Base-by-base conservation (phyloP, 2,888 invertebrate genomes). In the Aethes cnicana region DNA sequence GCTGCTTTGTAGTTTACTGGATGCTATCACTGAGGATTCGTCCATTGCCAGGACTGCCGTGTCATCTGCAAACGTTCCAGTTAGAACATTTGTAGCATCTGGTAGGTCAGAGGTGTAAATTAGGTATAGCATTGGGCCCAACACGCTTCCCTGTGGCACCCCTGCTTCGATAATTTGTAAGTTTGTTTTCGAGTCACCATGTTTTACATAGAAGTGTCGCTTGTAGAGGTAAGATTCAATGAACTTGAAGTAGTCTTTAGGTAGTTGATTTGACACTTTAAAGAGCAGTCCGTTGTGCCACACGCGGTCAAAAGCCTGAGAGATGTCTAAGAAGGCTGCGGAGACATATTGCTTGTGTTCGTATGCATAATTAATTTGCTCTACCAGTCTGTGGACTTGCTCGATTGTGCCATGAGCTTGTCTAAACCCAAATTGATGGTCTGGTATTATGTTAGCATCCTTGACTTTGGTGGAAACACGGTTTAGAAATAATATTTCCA, bases 111-210 rank as follows among this genome's bases (percentile, higher is more conserved):
- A 39, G 5, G 52, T 57, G 36, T 18, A 58, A 0, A 59, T 17
- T 1, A 53, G 14, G 32, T 57, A 58, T 1, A 59, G 16, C 7
- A 37, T 17, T 3, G 59, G 57, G 0, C 58, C 57, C 16, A 60
- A 9, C 3, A 60, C 32, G 5, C 47, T 56, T n/a, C 58, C 59
- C 21, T 61, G 62, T 0, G 55, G 57, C 0, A 61, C 59, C 7
- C 54, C 56, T 7, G 55, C 46, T n/a, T 39, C 20, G 2, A 57
- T 59, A 1, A 43, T 32, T 3, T 28, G 28, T 4, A 28, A 12
- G n/a, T n/a, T n/a, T n/a, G n/a, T n/a, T n/a, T n/a, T n/a, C n/a
- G n/a, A n/a, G n/a, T n/a, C n/a, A n/a, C 50, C 35, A 4, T 37
- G 30, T 20, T 30, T 47, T 2, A 59, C 56, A 5, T 39, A 8